phyloP scores from a whole-genome alignment of 92 coral and sea anemone genomes.

The Paragorgia papillata region DNA sequence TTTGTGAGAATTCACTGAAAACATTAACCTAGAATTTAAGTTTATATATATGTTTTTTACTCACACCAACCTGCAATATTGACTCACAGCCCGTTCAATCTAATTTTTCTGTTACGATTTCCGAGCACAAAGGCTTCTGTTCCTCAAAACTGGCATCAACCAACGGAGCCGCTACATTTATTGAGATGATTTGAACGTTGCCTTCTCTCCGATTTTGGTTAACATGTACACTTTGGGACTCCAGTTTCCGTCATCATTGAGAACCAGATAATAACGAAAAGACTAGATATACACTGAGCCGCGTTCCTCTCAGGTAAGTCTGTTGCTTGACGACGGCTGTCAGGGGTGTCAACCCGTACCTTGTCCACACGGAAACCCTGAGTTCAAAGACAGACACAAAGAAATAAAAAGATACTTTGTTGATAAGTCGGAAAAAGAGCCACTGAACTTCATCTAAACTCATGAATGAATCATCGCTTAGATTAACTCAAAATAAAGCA shows the following conservation, averaged over 20 bases:
- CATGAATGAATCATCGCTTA: no score
- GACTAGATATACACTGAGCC: no score
- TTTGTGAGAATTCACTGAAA: no score
- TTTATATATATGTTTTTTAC: neutral
- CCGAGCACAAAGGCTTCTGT: neutral
- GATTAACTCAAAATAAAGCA: no score
- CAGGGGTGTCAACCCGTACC: neutral
- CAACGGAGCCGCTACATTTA: neutral
- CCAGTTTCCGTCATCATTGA: no score
- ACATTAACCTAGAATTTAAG: no score
- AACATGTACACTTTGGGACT: no score
- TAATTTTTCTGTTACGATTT: neutral
- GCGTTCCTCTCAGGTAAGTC: no score
- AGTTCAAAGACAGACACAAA: neutral
- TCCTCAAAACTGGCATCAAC: neutral
- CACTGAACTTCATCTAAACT: no score
- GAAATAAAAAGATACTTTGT: slow-evolving; percentile 6
- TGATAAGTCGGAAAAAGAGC: neutral
- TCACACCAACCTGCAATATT: neutral
- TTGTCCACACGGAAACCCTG: neutral
- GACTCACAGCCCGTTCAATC: neutral
- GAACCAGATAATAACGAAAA: no score
- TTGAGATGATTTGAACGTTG: neutral
- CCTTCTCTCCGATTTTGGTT: no score
- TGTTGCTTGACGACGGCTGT: no score